Conservation (phyloP, 2,797 vertebrate genomes). For the Dermochelys coriacea region DNA sequence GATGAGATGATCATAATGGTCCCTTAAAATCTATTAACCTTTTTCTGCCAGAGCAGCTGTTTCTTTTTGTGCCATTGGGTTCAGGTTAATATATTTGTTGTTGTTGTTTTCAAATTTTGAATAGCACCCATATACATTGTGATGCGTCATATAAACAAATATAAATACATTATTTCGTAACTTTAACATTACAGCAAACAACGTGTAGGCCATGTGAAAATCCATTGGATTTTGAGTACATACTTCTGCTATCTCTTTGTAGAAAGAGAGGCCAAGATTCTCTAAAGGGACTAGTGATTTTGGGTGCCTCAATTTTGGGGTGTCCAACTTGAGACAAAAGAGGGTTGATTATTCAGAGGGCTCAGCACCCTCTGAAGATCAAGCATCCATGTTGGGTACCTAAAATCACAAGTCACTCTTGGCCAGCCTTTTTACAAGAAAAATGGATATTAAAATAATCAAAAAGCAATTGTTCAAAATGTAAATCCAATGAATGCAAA, state of each 20-base stretch:
- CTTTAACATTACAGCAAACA: background rate
- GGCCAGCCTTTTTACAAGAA: background rate
- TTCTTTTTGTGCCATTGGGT: constrained; percentile 4
- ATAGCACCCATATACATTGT: background rate
- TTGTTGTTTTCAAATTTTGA: background rate
- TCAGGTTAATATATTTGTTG: constrained; percentile 11
- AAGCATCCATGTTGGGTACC: background rate
- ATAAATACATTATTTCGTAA: background rate
- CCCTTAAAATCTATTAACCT: constrained; percentile 4
- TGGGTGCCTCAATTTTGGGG: background rate
- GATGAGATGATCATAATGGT: constrained; percentile 14
- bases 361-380: background rate
- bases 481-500: background rate
- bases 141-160: background rate
- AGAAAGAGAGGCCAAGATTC: constrained; percentile 24
- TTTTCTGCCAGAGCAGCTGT: background rate
- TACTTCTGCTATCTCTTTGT: background rate
- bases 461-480: background rate
- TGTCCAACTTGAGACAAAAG: background rate
- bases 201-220: constrained; percentile 28
- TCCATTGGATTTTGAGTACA: background rate
- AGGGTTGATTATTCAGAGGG: background rate
- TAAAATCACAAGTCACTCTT: background rate
- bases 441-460: background rate
- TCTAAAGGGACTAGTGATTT: background rate